Base-by-base conservation (phyloP, 2,113 vertebrate genomes). In the Harpagus bidentatus region DNA sequence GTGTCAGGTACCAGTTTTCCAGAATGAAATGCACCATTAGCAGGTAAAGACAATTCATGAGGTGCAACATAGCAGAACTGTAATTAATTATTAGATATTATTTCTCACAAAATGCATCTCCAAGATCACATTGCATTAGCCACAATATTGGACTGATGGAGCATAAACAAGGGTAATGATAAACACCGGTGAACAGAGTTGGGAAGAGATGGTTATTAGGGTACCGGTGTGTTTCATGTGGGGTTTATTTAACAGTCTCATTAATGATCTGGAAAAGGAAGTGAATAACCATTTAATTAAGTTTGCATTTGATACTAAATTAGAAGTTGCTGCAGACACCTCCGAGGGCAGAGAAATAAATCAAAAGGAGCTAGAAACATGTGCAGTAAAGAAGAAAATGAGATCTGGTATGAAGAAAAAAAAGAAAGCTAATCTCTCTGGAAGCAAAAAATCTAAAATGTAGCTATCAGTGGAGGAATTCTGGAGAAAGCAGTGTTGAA, bases 261-360 rank as follows among this genome's bases (percentile, higher is more conserved):
- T 96, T 97, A 97, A 96, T 94, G 93, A 93, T 91, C 82, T 96
- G 95, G 91, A 96, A 96, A 95, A 94, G 82, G 82, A 95, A 95
- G 84, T 90, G 95, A 95, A 94, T 93, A 97, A 93, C 82, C 79
- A 79, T 97, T 96, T 93, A 94, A 96, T 97, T 97, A 96, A 97
- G 92, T 92, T 93, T 96, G 95, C 28, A 83, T 92, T 89, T 94
- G 91, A 91, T 93, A 83, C 92, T 95, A 96, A 95, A 96, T 97
- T 93, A 97, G 93, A 95, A 93, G 87, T 91, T 95, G 83, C 66
- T 92, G 80, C 73, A 96, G 90, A 97, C 90, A 95, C 84, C 88
- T 94, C 88, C 0, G 50, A 95, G 82, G 80, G 73, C 87, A 96
- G 66, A 20, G 20, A 90, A 92, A 96, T 97, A 96, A 97, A 97